Base-by-base conservation (phyloP, 1,140 invertebrate species). In the Drosophila fuyamai region DNA sequence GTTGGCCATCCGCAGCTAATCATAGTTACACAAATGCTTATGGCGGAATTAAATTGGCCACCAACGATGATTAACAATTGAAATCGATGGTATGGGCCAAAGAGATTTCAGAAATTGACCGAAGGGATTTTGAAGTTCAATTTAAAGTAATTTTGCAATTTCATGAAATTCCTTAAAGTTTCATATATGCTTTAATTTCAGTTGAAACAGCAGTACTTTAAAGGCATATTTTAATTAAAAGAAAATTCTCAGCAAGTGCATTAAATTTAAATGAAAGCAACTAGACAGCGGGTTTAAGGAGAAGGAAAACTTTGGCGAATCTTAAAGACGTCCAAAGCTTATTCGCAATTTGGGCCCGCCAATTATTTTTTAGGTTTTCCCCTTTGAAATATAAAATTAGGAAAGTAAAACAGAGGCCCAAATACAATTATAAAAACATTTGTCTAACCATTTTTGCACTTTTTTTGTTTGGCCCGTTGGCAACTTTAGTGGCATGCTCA, bases 361-460 rank as follows among this genome's bases (percentile, higher is more conserved):
- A 27, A 54, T 56, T 38, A 23, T 23, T 67, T 44, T 55, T 32
- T 35, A 43, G 32, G 8, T 32, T 32, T 32, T 32, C 48, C 66
- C 23, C 6, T 32, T 7, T 12, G 0, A 38, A 29, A 36, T 32
- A 47, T 58, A 72, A 48, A 57, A 51, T 16, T 9, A 35, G 12
- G 5, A 13, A 35, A 23, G 29, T 51, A 53, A 38, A 73, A 27
- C 68, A 29, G 32, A 71, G 50, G 48, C 54, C 66, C 51, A 80
- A 73, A 85, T 62, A 81, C 63, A 84, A 85, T 85, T 84, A 81
- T 74, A 84, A 84, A 74, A 77, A 70, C 81, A 84, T 84, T 85
- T 85, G 35, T 74, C 65, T 61, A 35, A 51, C 38, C 36, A 40
- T 43, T 56, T 68, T 16, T 53, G 29, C 50, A 53, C 18, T 36